These are phyloP conservation scores for Grallaria varia DNA, from an alignment of 2,113 vertebrate genomes.

Conservation along the genomic window DNA sequence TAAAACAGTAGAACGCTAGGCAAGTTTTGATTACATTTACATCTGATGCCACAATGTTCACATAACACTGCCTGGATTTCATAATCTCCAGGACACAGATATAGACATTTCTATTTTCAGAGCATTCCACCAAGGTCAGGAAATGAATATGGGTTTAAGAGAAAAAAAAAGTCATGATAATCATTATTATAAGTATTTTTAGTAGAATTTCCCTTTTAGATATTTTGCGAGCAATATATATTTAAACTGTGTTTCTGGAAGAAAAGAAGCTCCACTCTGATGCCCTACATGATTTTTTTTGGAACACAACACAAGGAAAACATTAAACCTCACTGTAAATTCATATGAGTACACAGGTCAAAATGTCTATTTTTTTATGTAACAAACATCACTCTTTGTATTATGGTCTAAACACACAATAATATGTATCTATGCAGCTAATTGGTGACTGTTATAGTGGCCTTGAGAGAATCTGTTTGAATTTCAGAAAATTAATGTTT, in stretches of 20 bases:
- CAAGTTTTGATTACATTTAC: background rate
- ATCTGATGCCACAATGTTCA: background rate
- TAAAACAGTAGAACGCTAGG: background rate
- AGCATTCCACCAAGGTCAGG: background rate
- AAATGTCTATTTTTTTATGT: background rate
- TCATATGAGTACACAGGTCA: background rate
- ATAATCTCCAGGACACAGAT: background rate
- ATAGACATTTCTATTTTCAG: background rate
- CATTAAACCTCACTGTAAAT: background rate
- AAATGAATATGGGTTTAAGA: background rate
- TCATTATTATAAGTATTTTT: background rate
- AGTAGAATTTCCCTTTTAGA: background rate
- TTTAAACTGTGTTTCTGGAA: background rate
- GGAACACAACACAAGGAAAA: background rate
- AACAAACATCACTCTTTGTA: background rate
- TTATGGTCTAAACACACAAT: background rate
- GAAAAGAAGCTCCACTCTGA: background rate
- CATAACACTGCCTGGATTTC: background rate
- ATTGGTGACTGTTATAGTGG: background rate
- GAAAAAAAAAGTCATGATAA: background rate
- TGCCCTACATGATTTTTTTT: background rate
- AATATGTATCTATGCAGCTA: background rate
- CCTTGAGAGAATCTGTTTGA: background rate
- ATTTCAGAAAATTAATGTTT: background rate
- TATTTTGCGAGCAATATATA: background rate